Evolutionary conservation across 2,113 vertebrate species (phyloP).

Genomic region (Alexandromys fortis): DNA sequence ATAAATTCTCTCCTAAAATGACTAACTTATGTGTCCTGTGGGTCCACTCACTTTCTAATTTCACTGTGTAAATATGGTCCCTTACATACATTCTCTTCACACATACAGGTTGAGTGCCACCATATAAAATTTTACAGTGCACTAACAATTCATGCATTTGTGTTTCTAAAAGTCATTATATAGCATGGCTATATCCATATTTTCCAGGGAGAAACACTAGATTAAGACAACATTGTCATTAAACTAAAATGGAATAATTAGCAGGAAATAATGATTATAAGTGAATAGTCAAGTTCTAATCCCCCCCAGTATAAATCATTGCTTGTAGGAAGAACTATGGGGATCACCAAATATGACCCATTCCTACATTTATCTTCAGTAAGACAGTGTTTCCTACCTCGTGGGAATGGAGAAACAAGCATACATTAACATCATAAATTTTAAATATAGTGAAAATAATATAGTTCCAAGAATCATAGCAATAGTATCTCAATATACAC

Average conservation of each 20-base stretch:
- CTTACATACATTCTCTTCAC: neutral
- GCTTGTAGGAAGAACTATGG: neutral
- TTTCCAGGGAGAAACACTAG: neutral
- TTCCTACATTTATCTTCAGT: neutral
- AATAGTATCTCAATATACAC: neutral
- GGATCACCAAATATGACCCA: neutral
- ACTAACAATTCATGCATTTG: neutral
- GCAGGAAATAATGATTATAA: neutral
- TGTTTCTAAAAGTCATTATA: neutral
- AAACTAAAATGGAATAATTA: neutral
- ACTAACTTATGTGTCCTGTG: neutral
- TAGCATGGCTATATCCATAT: neutral
- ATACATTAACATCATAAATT: neutral
- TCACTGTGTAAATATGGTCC: neutral
- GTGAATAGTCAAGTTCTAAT: neutral
- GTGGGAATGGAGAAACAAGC: neutral
- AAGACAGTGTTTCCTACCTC: neutral
- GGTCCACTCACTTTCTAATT: neutral
- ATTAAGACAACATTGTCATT: neutral
- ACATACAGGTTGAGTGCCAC: neutral
- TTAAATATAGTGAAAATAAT: neutral
- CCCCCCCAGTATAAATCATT: accelerated
- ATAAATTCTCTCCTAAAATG: neutral
- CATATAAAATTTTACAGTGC: neutral
- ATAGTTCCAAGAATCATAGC: neutral